Base-by-base conservation (phyloP, 2,888 invertebrate species). In the Amblyteles armatorius region DNA sequence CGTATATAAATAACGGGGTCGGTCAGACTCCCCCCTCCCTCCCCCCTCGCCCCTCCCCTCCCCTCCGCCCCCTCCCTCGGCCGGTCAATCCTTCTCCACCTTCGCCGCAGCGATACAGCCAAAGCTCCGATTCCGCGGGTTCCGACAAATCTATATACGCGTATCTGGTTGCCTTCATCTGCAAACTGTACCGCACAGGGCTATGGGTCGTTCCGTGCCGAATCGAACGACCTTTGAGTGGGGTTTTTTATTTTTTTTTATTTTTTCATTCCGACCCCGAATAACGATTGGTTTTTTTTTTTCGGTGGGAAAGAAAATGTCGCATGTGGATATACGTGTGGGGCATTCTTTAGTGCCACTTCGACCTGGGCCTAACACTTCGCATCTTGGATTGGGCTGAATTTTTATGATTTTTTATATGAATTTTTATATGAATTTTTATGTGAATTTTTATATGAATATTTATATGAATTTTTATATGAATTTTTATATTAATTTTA, bases 1-100 rank as follows among this genome's bases (percentile, higher is more conserved):
- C 72, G 79, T 79, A 52, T 63, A 79, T 72, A 79, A 72, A 72
- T 72, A 79, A 79, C 79, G 63, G 82, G 72, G 79, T 80, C 79
- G 79, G 40, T 40, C 40, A 40, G 40, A 40, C 11, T 11, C 11
- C 40, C 11, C 40, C 40, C 40, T 2, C 40, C 11, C 3, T 26
- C 0, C 26, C 26, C 3, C 40, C 40, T 74, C 71, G 63, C 68
- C 40, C 79, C 71, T 63, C 68, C 40, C 40, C 11, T 3, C 40
- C 2, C 3, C 11, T n/a, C n/a, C n/a, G n/a, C 40, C 2, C 40
- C 79, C 74, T 68, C 73, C 68, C 71, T 60, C 74, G 80, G 29
- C 44, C 73, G 81, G 50, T 74, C 78, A 68, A 69, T 55, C 74
- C 80, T 73, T 55, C 57, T 65, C 57, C 67, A 74, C 67, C 80